Conservation (phyloP, 2,113 vertebrate species). For the Hemicordylus capensis region DNA sequence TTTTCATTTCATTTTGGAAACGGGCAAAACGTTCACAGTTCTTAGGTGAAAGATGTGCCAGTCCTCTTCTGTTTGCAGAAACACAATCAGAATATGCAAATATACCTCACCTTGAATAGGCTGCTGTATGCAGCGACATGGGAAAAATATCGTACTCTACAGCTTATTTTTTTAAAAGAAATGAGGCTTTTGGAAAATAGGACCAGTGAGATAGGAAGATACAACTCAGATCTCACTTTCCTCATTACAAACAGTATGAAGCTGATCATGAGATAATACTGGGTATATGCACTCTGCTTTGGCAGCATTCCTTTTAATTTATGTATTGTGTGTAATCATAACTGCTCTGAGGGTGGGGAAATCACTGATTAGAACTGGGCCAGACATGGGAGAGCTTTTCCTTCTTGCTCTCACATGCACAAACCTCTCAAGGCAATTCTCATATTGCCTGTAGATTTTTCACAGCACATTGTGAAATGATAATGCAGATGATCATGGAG, state of each 20-base stretch:
- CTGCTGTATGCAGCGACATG: not conserved
- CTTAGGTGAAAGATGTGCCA: not conserved
- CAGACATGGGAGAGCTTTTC: slow-evolving; percentile 35
- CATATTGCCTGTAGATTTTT: slow-evolving; percentile 25
- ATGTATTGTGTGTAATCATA: slow-evolving; percentile 35
- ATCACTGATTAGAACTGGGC: slow-evolving; percentile 11
- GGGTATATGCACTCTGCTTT: slow-evolving; percentile 18
- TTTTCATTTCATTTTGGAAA: not conserved
- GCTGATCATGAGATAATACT: slow-evolving; percentile 12
- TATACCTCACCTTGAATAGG: no score
- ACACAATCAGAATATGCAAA: not conserved
- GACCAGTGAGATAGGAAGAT: slow-evolving; percentile 30
- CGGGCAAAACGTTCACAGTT: not conserved
- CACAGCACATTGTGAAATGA: slow-evolving; percentile 14
- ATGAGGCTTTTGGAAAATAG: slow-evolving; percentile 42
- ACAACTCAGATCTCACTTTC: slow-evolving; percentile 23
- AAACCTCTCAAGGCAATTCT: slow-evolving; percentile 33
- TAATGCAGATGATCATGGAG: slow-evolving; percentile 33
- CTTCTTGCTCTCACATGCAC: rapidly evolving
- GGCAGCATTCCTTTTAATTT: slow-evolving; percentile 16
- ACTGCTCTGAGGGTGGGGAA: not conserved
- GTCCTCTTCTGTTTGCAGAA: not conserved
- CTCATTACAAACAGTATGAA: not conserved
- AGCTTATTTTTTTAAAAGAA: slow-evolving; percentile 38
- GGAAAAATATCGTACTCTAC: not conserved